Base-by-base conservation (phyloP, 64 coral and sea anemone genomes). In the Actinia tenebrosa region DNA sequence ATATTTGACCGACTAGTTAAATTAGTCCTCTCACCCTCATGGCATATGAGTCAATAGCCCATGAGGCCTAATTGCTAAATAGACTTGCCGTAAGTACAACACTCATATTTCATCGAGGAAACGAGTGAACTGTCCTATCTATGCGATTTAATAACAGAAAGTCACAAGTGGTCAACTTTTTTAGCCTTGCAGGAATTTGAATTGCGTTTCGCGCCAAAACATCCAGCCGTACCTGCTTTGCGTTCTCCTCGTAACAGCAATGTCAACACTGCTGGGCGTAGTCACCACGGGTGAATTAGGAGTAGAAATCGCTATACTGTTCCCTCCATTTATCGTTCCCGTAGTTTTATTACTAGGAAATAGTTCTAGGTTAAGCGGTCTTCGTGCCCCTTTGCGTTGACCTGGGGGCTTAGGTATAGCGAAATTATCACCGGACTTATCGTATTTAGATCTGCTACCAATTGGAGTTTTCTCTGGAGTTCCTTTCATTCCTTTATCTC, bases 351-450 rank as follows among this genome's bases (percentile, higher is more conserved):
- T 89, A 42, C 61, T 84, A 47, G 84, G 75, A 50, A 89, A 87
- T 79, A 92, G 89, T 78, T 95, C 94, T 16, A 92, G 46, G 22
- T 81, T 80, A 30, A 95, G 81, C 25, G 78, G 91, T 68, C 91
- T 89, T 68, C 90, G 88, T 3, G 87, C 83, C 18, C 94, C 94
- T 56, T 95, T 95, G 14, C 94, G 90, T 45, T 75, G 77, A 18
- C 87, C 94, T 27, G 87, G 94, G 25, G 94, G 91, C 84, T 95
- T 95, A 0, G 94, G 94, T 16, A 95, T 84, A 11, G 91, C 84
- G 75, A 95, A 95, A 58, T 17, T 83, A 25, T 84, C 63, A 81
- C 46, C 79, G 16, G 53, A 22, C 15, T 82, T 53, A 16, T 82
- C 71, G 47, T 53, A 37, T 50, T 68, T 91, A 2, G 84, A 23